Base-by-base conservation (phyloP, 2,113 vertebrate genomes). In the Ramphastos sulfuratus region DNA sequence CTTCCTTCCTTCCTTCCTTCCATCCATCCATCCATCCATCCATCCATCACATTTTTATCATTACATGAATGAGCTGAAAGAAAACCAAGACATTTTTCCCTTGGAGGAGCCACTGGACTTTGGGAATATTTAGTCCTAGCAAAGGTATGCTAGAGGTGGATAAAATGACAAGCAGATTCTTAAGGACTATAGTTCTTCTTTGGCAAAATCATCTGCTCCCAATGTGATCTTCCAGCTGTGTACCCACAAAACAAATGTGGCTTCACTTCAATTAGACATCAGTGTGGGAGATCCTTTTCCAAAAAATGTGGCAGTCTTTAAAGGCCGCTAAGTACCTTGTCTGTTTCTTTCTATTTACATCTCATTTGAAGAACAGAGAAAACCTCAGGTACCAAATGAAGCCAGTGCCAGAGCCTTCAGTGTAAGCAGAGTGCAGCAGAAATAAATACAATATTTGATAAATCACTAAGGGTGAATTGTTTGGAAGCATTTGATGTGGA, bases 361-460 rank as follows among this genome's bases (percentile, higher is more conserved):
- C 60, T 46, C 17, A 4, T 48, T 16, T 65, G 9, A 54, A 37
- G 23, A 42, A 24, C 44, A 66, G n/a, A 74, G 28, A 63, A 20
- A 33, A 31, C 31, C 44, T 8, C 39, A 16, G 61, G 11, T 76
- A 50, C 12, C 33, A 11, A 58, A 30, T 12, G 33, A 31, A n/a
- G 12, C 28, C 8, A 39, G 37, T 6, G 33, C 16, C 8, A 37
- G 37, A 52, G 48, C n/a, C 61, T 42, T 10, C 48, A 33, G 25
- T 3, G 8, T 31, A 46, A 85, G 55, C 37, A 63, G 7, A 8
- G 18, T 30, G 27, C 37, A 77, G 79, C 31, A 71, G 37, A 9
- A 82, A 50, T 16, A 63, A 56, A 13, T 6, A 1, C 3, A 9
- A 0, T 2, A 8, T 55, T 7, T 31, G 15, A 66, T 25, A 24